These are phyloP conservation scores for Microtus californicus DNA, from an alignment of 2,797 vertebrate genomes.

Conservation along the genomic window DNA sequence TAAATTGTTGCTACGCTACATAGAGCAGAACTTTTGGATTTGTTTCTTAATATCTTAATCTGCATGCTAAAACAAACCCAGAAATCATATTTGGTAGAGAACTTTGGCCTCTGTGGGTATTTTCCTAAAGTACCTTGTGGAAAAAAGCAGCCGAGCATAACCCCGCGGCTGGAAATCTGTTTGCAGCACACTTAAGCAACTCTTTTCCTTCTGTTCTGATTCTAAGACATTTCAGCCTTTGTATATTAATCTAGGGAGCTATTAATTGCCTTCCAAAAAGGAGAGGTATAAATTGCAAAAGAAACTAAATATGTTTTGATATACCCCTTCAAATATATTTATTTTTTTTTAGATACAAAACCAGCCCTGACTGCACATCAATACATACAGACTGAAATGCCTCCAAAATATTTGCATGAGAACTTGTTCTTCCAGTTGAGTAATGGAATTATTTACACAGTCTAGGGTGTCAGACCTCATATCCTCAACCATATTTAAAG, in stretches of 20 bases:
- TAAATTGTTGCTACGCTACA: background rate
- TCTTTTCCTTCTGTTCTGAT: background rate
- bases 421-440: constrained; percentile 49
- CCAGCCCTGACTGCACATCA: constrained; percentile 11
- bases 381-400: background rate
- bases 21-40: constrained; percentile 11
- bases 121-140: background rate
- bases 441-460: constrained; percentile 32
- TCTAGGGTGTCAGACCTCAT: background rate
- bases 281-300: constrained; percentile 1
- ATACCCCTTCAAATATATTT: constrained; percentile 6
- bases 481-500: constrained; percentile 40
- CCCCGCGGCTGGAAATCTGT: background rate
- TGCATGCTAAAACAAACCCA: constrained; percentile 18
- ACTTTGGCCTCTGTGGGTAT: background rate
- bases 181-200: background rate
- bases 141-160: background rate
- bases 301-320: background rate
- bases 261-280: constrained; percentile 1
- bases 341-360: constrained; percentile 60
- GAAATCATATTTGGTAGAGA: background rate
- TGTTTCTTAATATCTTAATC: background rate
- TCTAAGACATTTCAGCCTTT: constrained; percentile 25
- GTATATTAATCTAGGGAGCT: background rate
- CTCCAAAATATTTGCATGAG: constrained; percentile 42